Percentiles rank a stretch among this genome's conserved stretches.
phyloP scores from a whole-genome alignment of 1,140 invertebrate species.

The Monochamus saltuarius region DNA sequence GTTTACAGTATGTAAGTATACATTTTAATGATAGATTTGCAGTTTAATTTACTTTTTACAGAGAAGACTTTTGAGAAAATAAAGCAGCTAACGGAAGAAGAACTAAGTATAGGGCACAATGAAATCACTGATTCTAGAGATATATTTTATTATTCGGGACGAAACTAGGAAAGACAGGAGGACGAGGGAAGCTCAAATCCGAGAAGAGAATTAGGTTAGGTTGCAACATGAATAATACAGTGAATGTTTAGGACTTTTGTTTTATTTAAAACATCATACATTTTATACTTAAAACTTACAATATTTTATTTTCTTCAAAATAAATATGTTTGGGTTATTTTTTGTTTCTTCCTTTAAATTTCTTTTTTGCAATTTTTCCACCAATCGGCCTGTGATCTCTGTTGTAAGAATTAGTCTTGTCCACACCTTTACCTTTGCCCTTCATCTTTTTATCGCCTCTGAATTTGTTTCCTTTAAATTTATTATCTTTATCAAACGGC shows the following conservation, averaged over 20 bases:
- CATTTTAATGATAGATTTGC: not conserved
- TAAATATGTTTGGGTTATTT: constrained; percentile 1
- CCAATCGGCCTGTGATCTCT: constrained; percentile 34
- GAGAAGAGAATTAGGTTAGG: constrained; percentile 39
- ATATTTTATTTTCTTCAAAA: too few species aligned
- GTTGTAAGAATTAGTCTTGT: constrained; percentile 33
- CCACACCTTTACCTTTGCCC: constrained; percentile 15
- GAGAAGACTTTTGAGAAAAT: constrained; percentile 83
- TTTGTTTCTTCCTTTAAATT: constrained; percentile 2
- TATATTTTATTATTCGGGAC: constrained; percentile 67
- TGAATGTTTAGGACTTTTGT: not conserved
- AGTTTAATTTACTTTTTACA: constrained; percentile 54
- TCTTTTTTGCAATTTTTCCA: constrained; percentile 23
- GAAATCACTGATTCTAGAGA: constrained; percentile 57
- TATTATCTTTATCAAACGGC: constrained; percentile 11
- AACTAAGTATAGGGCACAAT: constrained; percentile 24
- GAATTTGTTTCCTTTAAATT: constrained; percentile 10
- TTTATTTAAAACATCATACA: not conserved
- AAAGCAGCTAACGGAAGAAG: constrained; percentile 55
- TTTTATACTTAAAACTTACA: constrained; percentile 5
- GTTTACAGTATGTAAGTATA: constrained; percentile 82
- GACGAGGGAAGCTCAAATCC: constrained; percentile 37
- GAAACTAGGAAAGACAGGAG: constrained; percentile 62
- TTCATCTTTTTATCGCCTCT: constrained; percentile 16
- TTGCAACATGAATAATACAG: constrained; percentile 29